These are phyloP conservation scores for Sinosuthora webbiana DNA, from an alignment of 2,113 vertebrate genomes.

Conservation along the genomic window DNA sequence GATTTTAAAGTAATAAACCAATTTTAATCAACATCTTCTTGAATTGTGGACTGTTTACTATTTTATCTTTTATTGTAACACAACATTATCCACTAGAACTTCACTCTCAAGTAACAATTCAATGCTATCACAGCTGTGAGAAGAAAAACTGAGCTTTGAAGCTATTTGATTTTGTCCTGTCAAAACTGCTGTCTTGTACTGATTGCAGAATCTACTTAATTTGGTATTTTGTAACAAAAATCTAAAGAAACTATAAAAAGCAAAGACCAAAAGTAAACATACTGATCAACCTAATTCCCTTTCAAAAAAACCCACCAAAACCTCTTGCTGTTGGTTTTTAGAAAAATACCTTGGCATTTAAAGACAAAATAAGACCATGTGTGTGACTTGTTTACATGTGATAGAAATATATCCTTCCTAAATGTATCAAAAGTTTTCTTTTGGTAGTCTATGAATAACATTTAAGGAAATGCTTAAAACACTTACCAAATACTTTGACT, in stretches of 20 bases:
- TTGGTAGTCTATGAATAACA: not conserved
- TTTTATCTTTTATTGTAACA: not conserved
- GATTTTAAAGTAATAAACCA: not conserved
- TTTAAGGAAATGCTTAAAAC: not conserved
- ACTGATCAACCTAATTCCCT: not conserved
- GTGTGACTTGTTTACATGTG: not conserved
- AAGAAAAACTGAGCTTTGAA: conserved; percentile 5
- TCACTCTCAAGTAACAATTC: not conserved
- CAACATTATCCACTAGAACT: not conserved
- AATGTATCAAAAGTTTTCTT: not conserved
- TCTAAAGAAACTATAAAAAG: not conserved
- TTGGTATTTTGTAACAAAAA: not conserved
- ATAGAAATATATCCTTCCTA: not conserved
- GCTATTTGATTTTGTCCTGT: not conserved
- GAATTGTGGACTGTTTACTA: not conserved
- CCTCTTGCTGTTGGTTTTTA: not conserved
- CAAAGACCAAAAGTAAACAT: conserved; percentile 8
- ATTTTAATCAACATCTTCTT: not conserved
- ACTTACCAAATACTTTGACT: not conserved
- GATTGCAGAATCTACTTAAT: not conserved
- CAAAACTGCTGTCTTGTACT: not conserved
- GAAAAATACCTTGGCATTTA: not conserved
- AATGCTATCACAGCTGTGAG: not conserved
- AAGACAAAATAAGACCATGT: not conserved
- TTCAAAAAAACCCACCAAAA: not conserved